Evolutionary conservation across 1,140 invertebrate species (phyloP), one percentile per base, ranked within the genome.

Genomic region (Megalopta genalis): DNA sequence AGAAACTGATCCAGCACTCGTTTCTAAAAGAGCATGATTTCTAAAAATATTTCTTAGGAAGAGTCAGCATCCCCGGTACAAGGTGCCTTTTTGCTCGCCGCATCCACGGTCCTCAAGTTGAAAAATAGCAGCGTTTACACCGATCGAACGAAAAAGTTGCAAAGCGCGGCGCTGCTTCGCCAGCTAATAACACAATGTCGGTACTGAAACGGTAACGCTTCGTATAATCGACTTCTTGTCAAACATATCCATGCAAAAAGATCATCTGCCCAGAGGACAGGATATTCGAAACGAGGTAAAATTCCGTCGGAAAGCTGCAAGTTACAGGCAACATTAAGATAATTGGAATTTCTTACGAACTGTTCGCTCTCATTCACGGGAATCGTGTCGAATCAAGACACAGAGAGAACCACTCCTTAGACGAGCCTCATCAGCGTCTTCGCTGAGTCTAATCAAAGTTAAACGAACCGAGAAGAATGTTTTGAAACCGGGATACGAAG

Each of bases 181-280:
- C 10, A 21, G 8, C 14, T 23, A 25, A 27, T 67, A 27, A 52
- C 65, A 67, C 65, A 46, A 67, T 25, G 5, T 37, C 39, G 39
- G 39, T n/a, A 27, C 10, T 52, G n/a, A 23, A 23, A 59, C 9
- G 6, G 37, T 70, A 23, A 25, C 52, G n/a, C 21, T 42, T 12
- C n/a, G n/a, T 70, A 2, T 39, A 70, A 71, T 60, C 57, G n/a
- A 60, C 39, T 60, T 71, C 69, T 71, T 59, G 68, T 32, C 25
- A 7, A 32, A 39, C 25, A n/a, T 0, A 9, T 8, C 10, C 21
- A 18, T 8, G 10, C 3, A 37, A 42, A 12, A 49, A 66, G 23
- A 52, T 27, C 21, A 9, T 21, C 21, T 23, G 2, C n/a, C 37
- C 8, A 39, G 59, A 71, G 57, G 49, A 60, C 54, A 46, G 14